Base-by-base conservation (phyloP, 2,797 vertebrate genomes). In the Craterocephalus amniculus region DNA sequence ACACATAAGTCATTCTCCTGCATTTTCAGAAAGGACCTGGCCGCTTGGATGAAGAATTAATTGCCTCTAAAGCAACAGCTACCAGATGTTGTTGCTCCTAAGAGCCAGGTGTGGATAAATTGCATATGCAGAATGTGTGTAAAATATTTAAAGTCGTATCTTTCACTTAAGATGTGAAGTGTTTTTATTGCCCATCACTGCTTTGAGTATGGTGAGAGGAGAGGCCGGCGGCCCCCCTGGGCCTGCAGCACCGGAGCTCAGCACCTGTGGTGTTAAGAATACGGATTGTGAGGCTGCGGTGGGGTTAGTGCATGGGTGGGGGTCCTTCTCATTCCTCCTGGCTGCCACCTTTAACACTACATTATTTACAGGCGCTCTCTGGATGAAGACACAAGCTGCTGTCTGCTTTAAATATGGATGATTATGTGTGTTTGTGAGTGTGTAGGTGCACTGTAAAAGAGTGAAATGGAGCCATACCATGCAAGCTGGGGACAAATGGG, bases 71-170 rank as follows among this genome's bases (percentile, higher is more conserved):
- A 93, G 91, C 90, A 94, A 91, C 92, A 90, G 91, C 91, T 77
- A 88, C 87, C 93, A 94, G 92, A 93, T 93, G 93, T 92, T 92
- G 86, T 89, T 92, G 83, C 89, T 89, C 82, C 90, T 88, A 63
- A 89, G 82, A 91, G 89, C 86, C 94, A 95, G 94, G 90, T 95
- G 93, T 93, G 89, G 90, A 88, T 80, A 89, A 92, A 93, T 93
- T 93, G 87, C 91, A 93, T 92, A 93, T 90, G 92, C 91, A 93
- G 89, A 89, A 89, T 93, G 91, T 91, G 91, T 90, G 89, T 92
- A 92, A 94, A 94, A 95, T 95, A 95, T 94, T 95, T 95, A 94
- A 93, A 94, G 87, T 94, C 85, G 91, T 93, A 92, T 95, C 93
- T 93, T 91, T 92, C 93, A 93, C 88, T 91, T 93, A 92, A 88